phyloP scores from a whole-genome alignment of 1,140 invertebrate genomes.

The Panagrolaimus sp. region DNA sequence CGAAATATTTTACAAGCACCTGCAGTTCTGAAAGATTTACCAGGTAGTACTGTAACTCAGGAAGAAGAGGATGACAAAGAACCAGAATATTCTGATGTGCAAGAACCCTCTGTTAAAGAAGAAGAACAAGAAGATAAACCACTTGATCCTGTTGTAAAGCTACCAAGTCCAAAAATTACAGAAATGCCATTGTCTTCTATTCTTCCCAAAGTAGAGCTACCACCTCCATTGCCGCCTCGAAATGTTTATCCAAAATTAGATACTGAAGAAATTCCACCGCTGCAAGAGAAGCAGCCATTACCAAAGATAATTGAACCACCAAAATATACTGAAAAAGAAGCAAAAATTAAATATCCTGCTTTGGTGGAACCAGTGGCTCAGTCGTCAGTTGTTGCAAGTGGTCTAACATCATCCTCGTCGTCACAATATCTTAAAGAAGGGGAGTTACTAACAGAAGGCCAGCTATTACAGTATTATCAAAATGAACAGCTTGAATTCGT shows the following conservation, averaged over 20 bases:
- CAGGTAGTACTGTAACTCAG: not conserved
- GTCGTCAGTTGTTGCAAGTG: not conserved
- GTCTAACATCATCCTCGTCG: not conserved
- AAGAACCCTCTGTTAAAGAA: not conserved
- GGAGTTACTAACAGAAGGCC: constrained; percentile 31
- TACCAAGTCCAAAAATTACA: too few species aligned
- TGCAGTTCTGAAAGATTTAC: not conserved
- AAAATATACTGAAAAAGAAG: not conserved
- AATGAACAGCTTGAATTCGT: constrained; percentile 39
- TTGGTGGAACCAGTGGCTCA: too few species aligned
- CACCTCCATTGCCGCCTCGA: not conserved
- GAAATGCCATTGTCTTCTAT: not conserved
- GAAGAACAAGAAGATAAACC: too few species aligned
- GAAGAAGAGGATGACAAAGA: not conserved
- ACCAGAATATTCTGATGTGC: not conserved
- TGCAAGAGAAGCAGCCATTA: not conserved
- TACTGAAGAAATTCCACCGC: not conserved
- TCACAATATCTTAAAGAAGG: constrained; percentile 13
- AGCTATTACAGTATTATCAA: constrained; percentile 37
- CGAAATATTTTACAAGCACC: not conserved
- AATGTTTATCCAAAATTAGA: not conserved
- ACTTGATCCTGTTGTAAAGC: too few species aligned
- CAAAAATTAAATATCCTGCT: not conserved
- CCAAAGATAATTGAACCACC: not conserved
- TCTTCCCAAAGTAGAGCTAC: not conserved